Evolutionary conservation across 2,888 invertebrate species (phyloP), one percentile per base, ranked within the genome.

Genomic region (Tachina lurida): DNA sequence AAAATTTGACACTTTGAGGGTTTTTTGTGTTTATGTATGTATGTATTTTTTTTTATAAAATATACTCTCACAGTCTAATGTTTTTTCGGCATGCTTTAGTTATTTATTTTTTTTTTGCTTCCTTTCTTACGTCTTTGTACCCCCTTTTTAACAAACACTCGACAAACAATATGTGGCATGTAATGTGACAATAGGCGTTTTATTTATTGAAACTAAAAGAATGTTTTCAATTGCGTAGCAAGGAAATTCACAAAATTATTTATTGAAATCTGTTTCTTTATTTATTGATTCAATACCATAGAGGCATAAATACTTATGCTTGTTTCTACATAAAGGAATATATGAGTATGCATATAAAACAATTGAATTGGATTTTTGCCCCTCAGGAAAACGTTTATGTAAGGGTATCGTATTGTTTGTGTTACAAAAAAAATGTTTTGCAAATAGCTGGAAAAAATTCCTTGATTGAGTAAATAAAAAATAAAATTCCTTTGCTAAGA

Each of bases 1-100:
- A 73, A 67, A 81, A 73, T 68, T 77, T 81, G 76, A 84, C 80
- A 81, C 80, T 84, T 81, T 74, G 47, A 67, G 54, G 67, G 3
- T 68, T 17, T 47, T 73, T 45, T 74, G 45, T 22, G 47, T 73
- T 39, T 67, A 39, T 22, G 47, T 45, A 7, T 45, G 7, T 7
- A 31, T 31, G 0, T 31, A 7, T 13, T 65, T 67, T 52, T 67
- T 58, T 31, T 31, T 4, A 31, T 31, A 4, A 31, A 31, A 31
- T 31, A 31, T 31, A 4, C 31, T 31, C 31, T 31, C 31, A 31
- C 31, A 31, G 31, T 31, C 22, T 56, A 19, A 19, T 41, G 4
- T 43, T 17, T 9, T n/a, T 49, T 49, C 49, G 9, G 10, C 39
- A 17, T 43, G 13, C 31, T 17, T 41, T 62, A 43, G n/a, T 17